Conservation (phyloP, 2,113 vertebrate species). For the Lamprotornis superbus region DNA sequence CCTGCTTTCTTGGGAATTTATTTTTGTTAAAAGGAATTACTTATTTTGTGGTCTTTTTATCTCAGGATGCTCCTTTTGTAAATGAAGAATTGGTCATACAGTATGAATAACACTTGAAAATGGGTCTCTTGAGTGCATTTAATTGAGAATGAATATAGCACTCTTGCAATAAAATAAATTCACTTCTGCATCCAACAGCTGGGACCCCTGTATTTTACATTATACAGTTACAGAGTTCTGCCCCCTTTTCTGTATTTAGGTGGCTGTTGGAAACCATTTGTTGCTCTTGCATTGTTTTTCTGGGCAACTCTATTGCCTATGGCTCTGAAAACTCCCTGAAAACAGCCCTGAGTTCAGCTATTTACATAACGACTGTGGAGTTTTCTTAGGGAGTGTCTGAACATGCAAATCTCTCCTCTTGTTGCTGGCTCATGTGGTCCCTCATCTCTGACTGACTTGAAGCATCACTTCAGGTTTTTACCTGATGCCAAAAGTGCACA, state of each 20-base stretch:
- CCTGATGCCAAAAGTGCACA: background rate
- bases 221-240: background rate
- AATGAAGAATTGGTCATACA: background rate
- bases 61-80: background rate
- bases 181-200: background rate
- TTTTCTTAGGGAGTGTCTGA: background rate
- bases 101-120: background rate
- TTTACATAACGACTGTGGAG: background rate
- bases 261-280: background rate
- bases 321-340: background rate
- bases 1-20: background rate
- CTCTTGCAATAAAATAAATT: background rate
- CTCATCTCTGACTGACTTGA: background rate
- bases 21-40: background rate
- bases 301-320: background rate
- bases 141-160: background rate
- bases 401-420: background rate
- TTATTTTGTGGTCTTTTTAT: background rate
- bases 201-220: background rate
- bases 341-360: background rate
- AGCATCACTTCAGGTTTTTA: background rate
- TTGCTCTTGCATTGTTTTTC: background rate
- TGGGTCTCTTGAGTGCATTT: background rate
- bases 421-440: background rate
- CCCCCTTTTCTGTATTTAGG: background rate